These are phyloP conservation scores for Thomomys bottae DNA, from an alignment of 2,113 vertebrate species.

Conservation along the genomic window DNA sequence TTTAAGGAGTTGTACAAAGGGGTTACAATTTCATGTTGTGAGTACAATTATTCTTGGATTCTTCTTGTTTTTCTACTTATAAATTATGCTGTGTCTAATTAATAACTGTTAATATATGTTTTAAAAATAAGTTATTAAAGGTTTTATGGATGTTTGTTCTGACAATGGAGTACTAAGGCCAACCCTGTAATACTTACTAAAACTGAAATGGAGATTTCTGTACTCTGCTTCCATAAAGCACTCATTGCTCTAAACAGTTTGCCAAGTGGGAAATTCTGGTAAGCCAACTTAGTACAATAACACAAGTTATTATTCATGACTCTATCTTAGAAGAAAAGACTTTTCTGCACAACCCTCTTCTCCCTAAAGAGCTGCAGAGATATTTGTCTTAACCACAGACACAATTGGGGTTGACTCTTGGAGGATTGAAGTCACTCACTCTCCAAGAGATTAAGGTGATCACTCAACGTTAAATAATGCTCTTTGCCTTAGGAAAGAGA, in stretches of 20 bases:
- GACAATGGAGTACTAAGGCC: background rate
- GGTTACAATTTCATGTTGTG: too few species aligned
- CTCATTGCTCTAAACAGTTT: background rate
- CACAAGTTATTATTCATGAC: background rate
- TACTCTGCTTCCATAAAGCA: background rate
- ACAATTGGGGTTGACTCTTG: background rate
- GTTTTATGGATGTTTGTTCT: background rate
- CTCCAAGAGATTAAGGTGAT: background rate
- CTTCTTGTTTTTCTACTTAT: background rate
- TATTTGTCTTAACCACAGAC: background rate
- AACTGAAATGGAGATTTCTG: background rate
- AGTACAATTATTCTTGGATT: too few species aligned
- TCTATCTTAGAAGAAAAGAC: background rate
- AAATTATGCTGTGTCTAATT: conserved; percentile 14
- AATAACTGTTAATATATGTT: background rate
- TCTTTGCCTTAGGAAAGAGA: background rate
- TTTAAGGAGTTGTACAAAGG: too few species aligned
- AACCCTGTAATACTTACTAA: background rate
- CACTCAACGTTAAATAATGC: background rate
- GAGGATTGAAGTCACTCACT: background rate
- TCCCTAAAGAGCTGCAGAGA: background rate
- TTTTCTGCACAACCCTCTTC: background rate
- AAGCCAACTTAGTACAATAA: background rate
- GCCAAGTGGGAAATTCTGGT: background rate
- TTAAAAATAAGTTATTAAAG: background rate